phyloP scores from a whole-genome alignment of 2,797 vertebrate species.

The Eutrigla gurnardus region DNA sequence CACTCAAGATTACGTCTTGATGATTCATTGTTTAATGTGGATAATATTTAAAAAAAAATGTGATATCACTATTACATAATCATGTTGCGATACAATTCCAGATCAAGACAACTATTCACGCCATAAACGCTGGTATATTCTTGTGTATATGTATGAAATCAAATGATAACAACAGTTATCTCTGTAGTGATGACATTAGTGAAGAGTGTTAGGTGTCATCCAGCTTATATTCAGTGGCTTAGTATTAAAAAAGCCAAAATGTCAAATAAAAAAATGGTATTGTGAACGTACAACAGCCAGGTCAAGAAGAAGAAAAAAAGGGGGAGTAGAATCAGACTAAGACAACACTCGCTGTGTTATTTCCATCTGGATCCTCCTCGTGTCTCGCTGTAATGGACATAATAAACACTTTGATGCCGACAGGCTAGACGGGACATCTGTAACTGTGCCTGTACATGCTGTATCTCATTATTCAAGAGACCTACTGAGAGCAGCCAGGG shows the following conservation, averaged over 20 bases:
- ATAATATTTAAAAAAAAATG: background rate
- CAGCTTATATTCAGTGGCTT: background rate
- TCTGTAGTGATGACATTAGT: background rate
- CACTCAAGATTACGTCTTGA: background rate
- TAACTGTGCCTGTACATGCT: slow-evolving; percentile 41
- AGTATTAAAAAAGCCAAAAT: background rate
- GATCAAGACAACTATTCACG: background rate
- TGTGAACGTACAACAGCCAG: slow-evolving; percentile 25
- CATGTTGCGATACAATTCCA: background rate
- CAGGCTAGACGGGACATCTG: slow-evolving; percentile 26
- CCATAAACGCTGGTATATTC: background rate
- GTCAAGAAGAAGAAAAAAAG: slow-evolving; percentile 42
- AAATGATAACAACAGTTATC: background rate
- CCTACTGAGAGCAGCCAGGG: slow-evolving; percentile 4
- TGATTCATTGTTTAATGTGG: background rate
- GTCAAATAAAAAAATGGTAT: slow-evolving; percentile 1
- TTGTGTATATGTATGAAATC: background rate
- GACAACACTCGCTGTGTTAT: slow-evolving; percentile 16
- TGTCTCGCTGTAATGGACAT: slow-evolving; percentile 22
- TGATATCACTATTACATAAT: background rate
- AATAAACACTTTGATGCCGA: slow-evolving; percentile 50
- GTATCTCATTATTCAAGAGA: slow-evolving; percentile 16
- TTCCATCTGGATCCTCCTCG: slow-evolving; percentile 22
- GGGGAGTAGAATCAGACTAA: slow-evolving; percentile 27
- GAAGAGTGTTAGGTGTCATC: background rate